Conservation (phyloP, 2,888 invertebrate species). For the Bruchidius siliquastri region DNA sequence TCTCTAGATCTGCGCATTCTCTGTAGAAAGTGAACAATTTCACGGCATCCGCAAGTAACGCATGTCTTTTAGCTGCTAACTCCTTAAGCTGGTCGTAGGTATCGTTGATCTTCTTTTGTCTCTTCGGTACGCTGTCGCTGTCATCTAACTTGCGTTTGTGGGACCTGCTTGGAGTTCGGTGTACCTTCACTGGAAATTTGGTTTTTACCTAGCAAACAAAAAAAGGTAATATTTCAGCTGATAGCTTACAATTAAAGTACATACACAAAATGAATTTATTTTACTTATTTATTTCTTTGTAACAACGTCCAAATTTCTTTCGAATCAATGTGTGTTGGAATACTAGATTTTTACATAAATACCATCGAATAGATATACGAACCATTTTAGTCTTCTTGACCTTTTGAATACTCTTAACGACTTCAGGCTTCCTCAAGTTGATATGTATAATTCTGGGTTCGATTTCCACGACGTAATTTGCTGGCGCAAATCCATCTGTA, state of each 20-base stretch:
- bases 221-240: background rate
- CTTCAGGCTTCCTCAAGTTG: conserved; percentile 80
- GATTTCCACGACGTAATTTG: conserved; percentile 90
- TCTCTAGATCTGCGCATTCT: conserved; percentile 96
- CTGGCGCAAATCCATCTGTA: conserved; percentile 94
- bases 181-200: conserved; percentile 69
- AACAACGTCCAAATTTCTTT: too few relatives aligned
- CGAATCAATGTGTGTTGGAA: too few relatives aligned
- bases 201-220: conserved; percentile 52
- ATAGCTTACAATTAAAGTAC: too few relatives aligned
- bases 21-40: conserved; percentile 89
- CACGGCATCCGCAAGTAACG: conserved; percentile 86
- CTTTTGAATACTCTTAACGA: conserved; percentile 75
- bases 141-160: conserved; percentile 50
- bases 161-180: conserved; percentile 45
- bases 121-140: conserved; percentile 73
- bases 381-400: conserved; percentile 88
- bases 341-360: too few relatives aligned
- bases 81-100: conserved; percentile 78
- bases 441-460: conserved; percentile 82
- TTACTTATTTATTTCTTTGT: too few relatives aligned
- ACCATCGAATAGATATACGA: too few relatives aligned
- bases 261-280: too few relatives aligned
- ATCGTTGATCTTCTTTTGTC: conserved; percentile 73
- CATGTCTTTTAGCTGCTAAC: conserved; percentile 74